Evolutionary conservation across 2,113 vertebrate genomes (phyloP).

Genomic region (Callorhinus ursinus): DNA sequence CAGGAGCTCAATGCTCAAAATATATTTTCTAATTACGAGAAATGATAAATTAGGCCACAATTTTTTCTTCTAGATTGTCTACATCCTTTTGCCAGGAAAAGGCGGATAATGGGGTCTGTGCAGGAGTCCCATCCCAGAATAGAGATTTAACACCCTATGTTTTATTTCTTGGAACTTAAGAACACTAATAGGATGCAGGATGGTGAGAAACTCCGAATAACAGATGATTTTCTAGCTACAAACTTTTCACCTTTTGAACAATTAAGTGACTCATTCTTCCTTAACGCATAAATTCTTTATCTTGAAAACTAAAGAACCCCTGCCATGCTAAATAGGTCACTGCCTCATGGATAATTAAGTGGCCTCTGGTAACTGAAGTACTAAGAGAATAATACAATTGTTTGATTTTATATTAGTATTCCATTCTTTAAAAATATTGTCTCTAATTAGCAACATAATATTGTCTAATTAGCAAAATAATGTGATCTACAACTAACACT

Average conservation of each 20-base stretch:
- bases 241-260: background rate
- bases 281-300: background rate
- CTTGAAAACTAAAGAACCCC: background rate
- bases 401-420: constrained; percentile 11
- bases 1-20: background rate
- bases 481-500: background rate
- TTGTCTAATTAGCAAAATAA: constrained; percentile 34
- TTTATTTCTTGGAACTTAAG: background rate
- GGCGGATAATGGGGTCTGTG: background rate
- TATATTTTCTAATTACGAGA: background rate
- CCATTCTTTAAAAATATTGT: constrained; percentile 19
- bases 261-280: background rate
- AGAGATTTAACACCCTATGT: background rate
- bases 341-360: background rate
- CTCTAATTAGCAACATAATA: background rate
- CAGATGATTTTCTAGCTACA: background rate
- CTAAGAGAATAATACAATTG: background rate
- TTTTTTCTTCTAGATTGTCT: background rate
- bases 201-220: background rate
- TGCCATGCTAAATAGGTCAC: background rate
- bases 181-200: background rate
- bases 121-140: background rate
- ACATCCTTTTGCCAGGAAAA: background rate
- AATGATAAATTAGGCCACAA: background rate
- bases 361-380: background rate